Percentiles rank a stretch among this genome's conserved stretches.
Evolutionary conservation across 2,797 vertebrate genomes (phyloP).

Genomic region (Eupleurogrammus muticus): DNA sequence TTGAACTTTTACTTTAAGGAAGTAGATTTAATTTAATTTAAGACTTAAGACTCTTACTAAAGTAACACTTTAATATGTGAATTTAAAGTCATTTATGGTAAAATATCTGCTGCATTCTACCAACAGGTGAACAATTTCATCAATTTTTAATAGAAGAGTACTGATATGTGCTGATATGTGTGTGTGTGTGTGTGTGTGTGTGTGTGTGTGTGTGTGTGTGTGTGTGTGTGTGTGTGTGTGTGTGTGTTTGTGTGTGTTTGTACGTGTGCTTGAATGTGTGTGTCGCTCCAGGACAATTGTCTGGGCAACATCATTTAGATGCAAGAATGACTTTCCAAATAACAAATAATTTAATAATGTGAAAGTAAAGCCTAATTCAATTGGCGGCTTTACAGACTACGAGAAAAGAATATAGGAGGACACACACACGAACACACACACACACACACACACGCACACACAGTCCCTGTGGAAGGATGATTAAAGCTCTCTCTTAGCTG

Average conservation of each 20-base stretch:
- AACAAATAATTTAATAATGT: conserved; percentile 5
- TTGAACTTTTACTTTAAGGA: too few relatives aligned
- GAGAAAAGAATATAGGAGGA: neutral
- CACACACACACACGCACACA: conserved; percentile 4
- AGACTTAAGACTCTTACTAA: too few relatives aligned
- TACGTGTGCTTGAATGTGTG: too few relatives aligned
- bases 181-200: too few relatives aligned
- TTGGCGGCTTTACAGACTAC: neutral
- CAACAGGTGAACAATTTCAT: neutral
- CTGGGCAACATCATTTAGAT: neutral
- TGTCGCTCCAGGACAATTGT: neutral
- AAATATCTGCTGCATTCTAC: too few relatives aligned
- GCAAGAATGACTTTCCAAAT: neutral
- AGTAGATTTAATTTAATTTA: too few relatives aligned
- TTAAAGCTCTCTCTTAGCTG: conserved; percentile 32
- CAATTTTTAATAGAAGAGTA: neutral
- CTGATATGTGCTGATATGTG: neutral
- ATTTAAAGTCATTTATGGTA: too few relatives aligned
- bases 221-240: too few relatives aligned
- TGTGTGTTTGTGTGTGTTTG: too few relatives aligned
- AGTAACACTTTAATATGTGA: too few relatives aligned
- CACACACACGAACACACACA: conserved; percentile 10
- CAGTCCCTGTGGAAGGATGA: conserved; percentile 20
- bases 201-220: too few relatives aligned
- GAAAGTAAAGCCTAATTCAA: neutral